phyloP scores from a whole-genome alignment of 2,888 invertebrate genomes.

The Erebia epiphron region DNA sequence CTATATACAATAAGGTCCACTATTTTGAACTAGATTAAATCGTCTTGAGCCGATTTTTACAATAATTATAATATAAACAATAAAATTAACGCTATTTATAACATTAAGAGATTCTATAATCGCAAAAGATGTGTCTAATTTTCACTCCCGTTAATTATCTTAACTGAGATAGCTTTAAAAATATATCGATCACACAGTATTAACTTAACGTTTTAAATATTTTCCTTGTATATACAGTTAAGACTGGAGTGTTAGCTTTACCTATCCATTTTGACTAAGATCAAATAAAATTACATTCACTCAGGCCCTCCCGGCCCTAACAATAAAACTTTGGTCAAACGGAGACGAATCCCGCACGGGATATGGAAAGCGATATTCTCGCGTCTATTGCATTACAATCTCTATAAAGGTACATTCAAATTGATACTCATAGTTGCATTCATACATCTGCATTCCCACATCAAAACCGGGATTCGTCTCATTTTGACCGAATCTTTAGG shows the following conservation, averaged over 20 bases:
- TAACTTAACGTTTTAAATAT: constrained; percentile 10
- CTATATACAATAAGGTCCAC: constrained; percentile 59
- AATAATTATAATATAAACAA: constrained; percentile 31
- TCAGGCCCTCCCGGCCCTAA: background rate
- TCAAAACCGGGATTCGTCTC: too few relatives aligned
- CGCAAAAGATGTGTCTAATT: constrained; percentile 23
- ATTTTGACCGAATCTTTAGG: too few relatives aligned
- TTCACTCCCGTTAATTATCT: constrained; percentile 16
- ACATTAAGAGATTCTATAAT: constrained; percentile 39
- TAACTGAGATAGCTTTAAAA: constrained; percentile 21
- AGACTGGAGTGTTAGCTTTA: constrained; percentile 7
- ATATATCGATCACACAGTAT: constrained; percentile 20
- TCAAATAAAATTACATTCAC: background rate
- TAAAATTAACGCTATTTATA: constrained; percentile 33
- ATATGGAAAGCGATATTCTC: too few relatives aligned
- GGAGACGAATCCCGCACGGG: background rate
- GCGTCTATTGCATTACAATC: too few relatives aligned
- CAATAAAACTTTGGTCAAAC: background rate
- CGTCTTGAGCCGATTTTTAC: constrained; percentile 50
- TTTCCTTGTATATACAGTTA: constrained; percentile 9
- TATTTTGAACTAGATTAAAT: constrained; percentile 49
- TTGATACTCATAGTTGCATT: too few relatives aligned
- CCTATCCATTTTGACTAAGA: constrained; percentile 13
- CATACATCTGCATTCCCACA: too few relatives aligned
- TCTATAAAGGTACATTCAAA: too few relatives aligned